Base-by-base conservation (phyloP, 2,888 invertebrate species). In the Lycia hirtaria region DNA sequence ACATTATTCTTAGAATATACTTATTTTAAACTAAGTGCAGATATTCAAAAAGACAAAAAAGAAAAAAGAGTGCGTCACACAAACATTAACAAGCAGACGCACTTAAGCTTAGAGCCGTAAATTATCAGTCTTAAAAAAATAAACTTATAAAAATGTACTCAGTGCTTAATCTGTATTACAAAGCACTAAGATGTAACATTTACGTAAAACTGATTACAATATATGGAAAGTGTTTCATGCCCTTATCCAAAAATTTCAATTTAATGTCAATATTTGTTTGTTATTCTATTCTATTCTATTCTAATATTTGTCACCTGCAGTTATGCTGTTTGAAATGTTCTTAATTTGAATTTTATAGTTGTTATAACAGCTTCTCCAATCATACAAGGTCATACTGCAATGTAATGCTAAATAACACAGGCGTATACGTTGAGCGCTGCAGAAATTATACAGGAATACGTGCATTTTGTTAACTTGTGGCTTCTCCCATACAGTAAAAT, bases 81-180 rank as follows among this genome's bases (percentile, higher is more conserved):
- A 45, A 56, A 40, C 51, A 51, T 15, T 40, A 56, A 56, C 45
- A 45, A 51, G 15, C 14, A 19, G 32, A 37, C 43, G 51, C 48
- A 43, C 50, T 26, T 19, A 10, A 12, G 56, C 56, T 56, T 51
- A 51, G 45, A 56, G 56, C 51, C 52, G 47, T 52, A 57, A 47
- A 52, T 57, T 37, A 57, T 57, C 57, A 57, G 57, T 57, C 57
- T 57, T 52, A 57, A 57, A 57, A 47, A 50, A 51, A 37, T 45
- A 44, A 56, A 37, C 40, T 41, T 45, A 50, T 14, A 49, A 50
- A 56, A 56, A 24, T 4, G 28, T 28, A 28, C 43, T 30, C 17
- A 14, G 15, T 33, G 33, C 20, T 44, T 44, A 14, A 10, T 26
- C n/a, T 28, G n/a, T 28, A 28, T 38, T 14, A 38, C n/a, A 44